A percentile compares a stretch with the other conserved stretches of the same genome.
phyloP scores from a whole-genome alignment of 1,140 invertebrate genomes.

The Trachymyrmex septentrionalis region DNA sequence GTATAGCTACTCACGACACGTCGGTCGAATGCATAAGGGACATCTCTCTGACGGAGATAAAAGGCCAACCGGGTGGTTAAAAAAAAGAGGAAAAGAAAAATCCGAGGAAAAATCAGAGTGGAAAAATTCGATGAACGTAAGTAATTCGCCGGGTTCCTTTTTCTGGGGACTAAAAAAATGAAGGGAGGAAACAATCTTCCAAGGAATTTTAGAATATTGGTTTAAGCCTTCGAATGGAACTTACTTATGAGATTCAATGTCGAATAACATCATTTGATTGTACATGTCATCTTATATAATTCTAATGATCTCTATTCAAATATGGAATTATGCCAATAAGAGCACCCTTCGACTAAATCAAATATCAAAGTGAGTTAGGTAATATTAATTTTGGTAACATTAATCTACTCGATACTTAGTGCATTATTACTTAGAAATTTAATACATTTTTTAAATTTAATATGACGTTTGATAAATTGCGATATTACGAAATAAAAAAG shows the following conservation, averaged over 20 bases:
- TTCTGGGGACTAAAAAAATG: neutral
- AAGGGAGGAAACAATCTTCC: neutral
- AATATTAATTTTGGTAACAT: neutral
- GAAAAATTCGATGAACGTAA: slow-evolving; percentile 31
- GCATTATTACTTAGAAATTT: neutral
- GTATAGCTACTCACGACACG: neutral
- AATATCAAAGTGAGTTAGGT: neutral
- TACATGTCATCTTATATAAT: neutral
- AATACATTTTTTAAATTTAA: neutral
- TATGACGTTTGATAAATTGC: neutral
- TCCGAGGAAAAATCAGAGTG: neutral
- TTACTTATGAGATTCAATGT: neutral
- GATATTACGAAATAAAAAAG: neutral
- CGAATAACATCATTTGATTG: neutral
- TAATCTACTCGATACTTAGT: too few relatives aligned
- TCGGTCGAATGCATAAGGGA: neutral
- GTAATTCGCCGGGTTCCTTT: neutral
- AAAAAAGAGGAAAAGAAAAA: neutral
- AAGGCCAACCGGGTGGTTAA: slow-evolving; percentile 26
- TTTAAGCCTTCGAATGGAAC: neutral
- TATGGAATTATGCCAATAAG: neutral
- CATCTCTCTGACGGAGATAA: neutral
- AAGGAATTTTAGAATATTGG: slow-evolving; percentile 13
- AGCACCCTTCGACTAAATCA: neutral
- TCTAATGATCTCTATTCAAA: neutral